Conservation (phyloP, 2,797 vertebrate genomes). For the Anguilla marmorata region DNA sequence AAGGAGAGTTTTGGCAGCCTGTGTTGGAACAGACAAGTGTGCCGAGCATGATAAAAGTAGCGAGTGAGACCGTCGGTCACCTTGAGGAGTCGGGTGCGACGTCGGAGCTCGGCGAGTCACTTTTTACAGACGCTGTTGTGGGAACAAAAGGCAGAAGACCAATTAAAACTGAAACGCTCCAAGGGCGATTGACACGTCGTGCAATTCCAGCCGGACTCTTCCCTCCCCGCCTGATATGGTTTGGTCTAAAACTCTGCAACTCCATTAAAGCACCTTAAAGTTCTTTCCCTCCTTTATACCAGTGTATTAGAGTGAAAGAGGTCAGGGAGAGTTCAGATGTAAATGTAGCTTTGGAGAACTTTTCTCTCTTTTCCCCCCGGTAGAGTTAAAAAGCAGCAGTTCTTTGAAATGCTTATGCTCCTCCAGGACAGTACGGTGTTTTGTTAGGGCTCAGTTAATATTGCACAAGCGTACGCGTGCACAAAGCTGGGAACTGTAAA, state of each 20-base stretch:
- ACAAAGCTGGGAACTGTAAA: conserved; percentile 8
- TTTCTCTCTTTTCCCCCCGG: conserved; percentile 36
- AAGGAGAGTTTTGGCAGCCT: not conserved
- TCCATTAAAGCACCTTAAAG: conserved; percentile 53
- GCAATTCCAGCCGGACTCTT: conserved; percentile 60
- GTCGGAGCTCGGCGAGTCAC: conserved; percentile 66
- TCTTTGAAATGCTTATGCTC: conserved; percentile 55
- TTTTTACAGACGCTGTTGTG: conserved; percentile 65
- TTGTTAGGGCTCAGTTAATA: conserved; percentile 15
- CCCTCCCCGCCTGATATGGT: conserved; percentile 61
- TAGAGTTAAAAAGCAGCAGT: conserved; percentile 43
- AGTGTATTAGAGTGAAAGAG: conserved; percentile 36
- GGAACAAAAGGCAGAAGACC: conserved; percentile 67
- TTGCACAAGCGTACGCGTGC: conserved; percentile 32
- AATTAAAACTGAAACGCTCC: conserved; percentile 68
- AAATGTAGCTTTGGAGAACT: conserved; percentile 43
- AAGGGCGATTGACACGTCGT: conserved; percentile 65
- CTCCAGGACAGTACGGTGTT: conserved; percentile 39
- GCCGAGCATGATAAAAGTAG: conserved; percentile 32
- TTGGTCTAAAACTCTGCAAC: conserved; percentile 59
- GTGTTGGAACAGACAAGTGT: not conserved
- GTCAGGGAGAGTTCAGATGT: conserved; percentile 50
- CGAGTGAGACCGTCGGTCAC: conserved; percentile 58
- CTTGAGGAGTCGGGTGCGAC: conserved; percentile 65
- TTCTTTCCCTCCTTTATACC: conserved; percentile 27